Evolutionary conservation across 2,888 invertebrate genomes (phyloP), one percentile per base, ranked within the genome.

Genomic region (Stenichneumon culpator): DNA sequence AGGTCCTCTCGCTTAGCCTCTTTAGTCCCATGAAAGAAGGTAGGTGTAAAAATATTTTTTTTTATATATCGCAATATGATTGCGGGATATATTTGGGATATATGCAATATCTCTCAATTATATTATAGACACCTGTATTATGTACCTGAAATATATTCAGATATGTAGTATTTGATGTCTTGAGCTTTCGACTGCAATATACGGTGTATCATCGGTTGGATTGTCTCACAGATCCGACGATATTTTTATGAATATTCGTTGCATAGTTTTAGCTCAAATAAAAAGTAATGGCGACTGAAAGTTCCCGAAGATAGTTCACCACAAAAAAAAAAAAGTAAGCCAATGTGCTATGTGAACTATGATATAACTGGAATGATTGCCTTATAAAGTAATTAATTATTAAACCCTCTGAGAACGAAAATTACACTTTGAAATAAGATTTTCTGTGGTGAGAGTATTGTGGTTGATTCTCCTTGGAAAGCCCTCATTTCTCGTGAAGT

Each of bases 331-430:
- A 25, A 4, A 57, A 57, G 25, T 57, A 19, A 44, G 25, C 11
- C 25, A 25, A 25, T 25, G 57, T 14, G 11, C 47, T 19, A 67
- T 74, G 44, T 22, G 67, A 60, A 44, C 60, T 32, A 60, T 19
- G 16, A 68, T 47, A 52, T 54, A 14, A 68, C 68, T 60, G 28
- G 32, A 32, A 69, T 60, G 47, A 63, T 16, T 47, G n/a, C 36
- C 50, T 82, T 52, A 75, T 68, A 60, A 32, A 36, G 44, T 81
- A 68, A 74, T 81, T 74, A 81, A 44, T 75, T 75, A 57, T 57
- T 57, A 57, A 57, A 57, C 36, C 19, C n/a, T 50, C 22, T n/a
- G 69, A 65, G 28, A 47, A 63, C 22, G 65, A 25, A 74, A 74
- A 74, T 52, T 39, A 28, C 25, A 6, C 25, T n/a, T 47, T 44